phyloP scores from a whole-genome alignment of 1,140 invertebrate species.

The Hypothenemus hampei region DNA sequence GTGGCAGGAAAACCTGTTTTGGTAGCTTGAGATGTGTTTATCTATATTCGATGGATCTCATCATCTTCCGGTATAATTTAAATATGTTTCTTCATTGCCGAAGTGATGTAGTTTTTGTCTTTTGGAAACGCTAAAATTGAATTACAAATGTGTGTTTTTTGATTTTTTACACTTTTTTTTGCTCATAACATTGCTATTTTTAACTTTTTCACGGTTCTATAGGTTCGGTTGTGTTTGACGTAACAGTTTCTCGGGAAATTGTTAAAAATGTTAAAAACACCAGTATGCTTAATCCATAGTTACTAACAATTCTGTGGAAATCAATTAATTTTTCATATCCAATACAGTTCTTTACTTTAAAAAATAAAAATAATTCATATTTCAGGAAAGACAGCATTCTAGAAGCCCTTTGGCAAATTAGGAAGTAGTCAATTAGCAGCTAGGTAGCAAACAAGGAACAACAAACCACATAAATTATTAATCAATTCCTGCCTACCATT shows the following conservation, averaged over 20 bases:
- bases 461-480: conserved; percentile 20
- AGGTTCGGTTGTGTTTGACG: no score
- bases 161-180: no score
- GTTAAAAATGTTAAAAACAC: background rate
- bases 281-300: background rate
- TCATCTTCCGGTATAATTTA: background rate
- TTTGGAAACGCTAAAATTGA: background rate
- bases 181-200: no score
- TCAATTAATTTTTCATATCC: background rate
- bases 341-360: background rate
- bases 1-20: background rate
- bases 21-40: background rate
- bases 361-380: background rate
- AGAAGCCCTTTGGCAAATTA: background rate
- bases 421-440: conserved; percentile 11
- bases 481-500: conserved; percentile 10
- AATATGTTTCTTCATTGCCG: background rate
- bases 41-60: background rate
- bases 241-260: background rate
- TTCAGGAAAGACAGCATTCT: background rate
- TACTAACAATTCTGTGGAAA: background rate
- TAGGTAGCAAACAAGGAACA: conserved; percentile 9
- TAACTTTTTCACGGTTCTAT: no score
- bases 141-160: background rate
- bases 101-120: background rate